Base-by-base conservation (phyloP, 2,113 vertebrate species). In the Microcebus lehilahytsara region DNA sequence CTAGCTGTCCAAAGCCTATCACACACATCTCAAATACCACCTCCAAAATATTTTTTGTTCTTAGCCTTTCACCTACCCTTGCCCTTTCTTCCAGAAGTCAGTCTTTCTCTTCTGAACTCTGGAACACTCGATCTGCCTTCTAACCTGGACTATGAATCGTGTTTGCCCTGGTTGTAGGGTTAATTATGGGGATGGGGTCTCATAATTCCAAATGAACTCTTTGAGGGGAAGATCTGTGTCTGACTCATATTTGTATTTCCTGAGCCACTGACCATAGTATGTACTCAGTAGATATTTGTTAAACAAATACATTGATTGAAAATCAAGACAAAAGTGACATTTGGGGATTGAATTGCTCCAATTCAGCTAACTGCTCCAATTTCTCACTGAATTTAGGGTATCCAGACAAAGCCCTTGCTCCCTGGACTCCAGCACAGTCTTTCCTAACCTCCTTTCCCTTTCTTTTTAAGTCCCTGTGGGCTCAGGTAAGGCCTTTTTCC, bases 361-460 rank as follows among this genome's bases (percentile, higher is more conserved):
- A 19, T 77, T 79, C 77, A 79, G 19, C 32, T 56, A 79, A 56
- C 23, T 78, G 90, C 66, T 95, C 71, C 53, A 95, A 46, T 92
- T 93, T 80, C 84, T 96, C 80, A 23, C 23, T 32, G 32, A 93
- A 75, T 93, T 17, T 80, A 93, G 84, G 32, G 19, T 74, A 91
- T 58, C 17, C 32, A 86, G 94, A 92, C 62, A 92, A 42, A 92
- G 69, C 60, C 17, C 10, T 13, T 49, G 17, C n/a, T 89, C 66
- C 66, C 53, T 27, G 40, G 78, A 60, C 67, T 80, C 64, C 30
- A 64, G 91, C 5, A 64, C 34, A 66, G 85, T 91, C 53, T 81
- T 78, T 67, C 71, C 58, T 96, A 97, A 96, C 85, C 86, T 92
- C 69, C 7, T 94, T 91, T 89, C 34, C 22, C 71, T 42, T 51